A percentile compares a stretch with the other conserved stretches of the same genome.
Conservation (phyloP, 2,797 vertebrate genomes). For the Gobio occitaniae region DNA sequence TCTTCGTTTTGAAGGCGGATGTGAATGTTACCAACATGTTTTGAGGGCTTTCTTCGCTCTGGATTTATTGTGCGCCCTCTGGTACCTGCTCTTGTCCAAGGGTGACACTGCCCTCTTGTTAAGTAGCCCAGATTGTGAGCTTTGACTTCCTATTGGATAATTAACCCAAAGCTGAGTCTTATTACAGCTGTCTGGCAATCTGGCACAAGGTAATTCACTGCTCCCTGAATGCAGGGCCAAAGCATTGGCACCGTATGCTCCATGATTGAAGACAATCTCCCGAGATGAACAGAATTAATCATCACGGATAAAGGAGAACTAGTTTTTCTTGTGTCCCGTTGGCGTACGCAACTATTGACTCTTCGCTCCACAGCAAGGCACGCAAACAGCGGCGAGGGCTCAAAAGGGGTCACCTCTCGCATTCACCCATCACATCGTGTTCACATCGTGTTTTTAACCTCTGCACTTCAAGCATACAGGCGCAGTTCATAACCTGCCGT, state of each 20-base stretch:
- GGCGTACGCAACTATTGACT: conserved; percentile 72
- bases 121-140: conserved; percentile 66
- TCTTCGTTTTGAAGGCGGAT: not conserved
- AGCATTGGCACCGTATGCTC: conserved; percentile 82
- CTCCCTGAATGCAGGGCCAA: conserved; percentile 74
- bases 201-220: conserved; percentile 79
- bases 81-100: conserved; percentile 50
- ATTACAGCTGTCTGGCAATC: conserved; percentile 77
- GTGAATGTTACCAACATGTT: not conserved
- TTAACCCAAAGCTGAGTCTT: conserved; percentile 73
- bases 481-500: conserved; percentile 58
- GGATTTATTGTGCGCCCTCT: conserved; percentile 2
- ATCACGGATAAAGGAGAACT: conserved; percentile 76
- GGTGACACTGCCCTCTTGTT: conserved; percentile 64
- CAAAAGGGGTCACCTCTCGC: conserved; percentile 69
- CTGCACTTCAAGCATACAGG: conserved; percentile 47
- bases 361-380: conserved; percentile 73
- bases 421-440: conserved; percentile 39
- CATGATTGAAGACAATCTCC: conserved; percentile 83
- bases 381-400: conserved; percentile 77
- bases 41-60: conserved; percentile 11
- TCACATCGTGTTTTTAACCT: conserved; percentile 40
- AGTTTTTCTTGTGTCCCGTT: conserved; percentile 64
- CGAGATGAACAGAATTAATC: conserved; percentile 82
- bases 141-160: conserved; percentile 75